phyloP scores from a whole-genome alignment of 1,140 invertebrate genomes.

The Copidosoma floridanum region DNA sequence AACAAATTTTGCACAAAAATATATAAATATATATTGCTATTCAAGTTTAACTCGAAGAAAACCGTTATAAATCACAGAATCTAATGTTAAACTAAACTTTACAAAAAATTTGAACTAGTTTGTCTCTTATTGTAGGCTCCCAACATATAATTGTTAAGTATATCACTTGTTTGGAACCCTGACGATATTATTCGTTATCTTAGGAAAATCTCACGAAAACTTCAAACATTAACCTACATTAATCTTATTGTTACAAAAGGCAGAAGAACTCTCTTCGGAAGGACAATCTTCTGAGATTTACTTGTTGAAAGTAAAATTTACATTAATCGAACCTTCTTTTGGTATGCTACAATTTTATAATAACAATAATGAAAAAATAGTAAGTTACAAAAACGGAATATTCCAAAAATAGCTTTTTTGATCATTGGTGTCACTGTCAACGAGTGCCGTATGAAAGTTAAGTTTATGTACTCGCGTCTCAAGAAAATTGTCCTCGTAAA shows the following conservation, averaged over 20 bases:
- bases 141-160: no score
- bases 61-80: no score
- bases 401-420: neutral
- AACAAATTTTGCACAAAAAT: no score
- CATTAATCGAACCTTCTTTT: neutral
- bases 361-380: neutral
- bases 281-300: conserved; percentile 17
- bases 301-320: neutral
- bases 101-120: no score
- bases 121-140: no score
- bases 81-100: no score
- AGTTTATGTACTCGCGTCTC: neutral
- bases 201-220: conserved; percentile 15
- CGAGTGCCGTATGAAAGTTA: neutral
- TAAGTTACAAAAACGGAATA: no score
- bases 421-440: neutral
- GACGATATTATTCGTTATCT: neutral
- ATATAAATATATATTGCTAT: no score
- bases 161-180: no score
- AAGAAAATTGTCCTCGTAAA: conserved; percentile 26
- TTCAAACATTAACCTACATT: neutral
- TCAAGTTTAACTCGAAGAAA: no score
- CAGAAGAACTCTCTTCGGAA: conserved; percentile 26
- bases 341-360: neutral
- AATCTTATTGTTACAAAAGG: conserved; percentile 23